A percentile compares a stretch with the other conserved stretches of the same genome.
Evolutionary conservation across 2,888 invertebrate species (phyloP).

Genomic region (Lysandra bellargus): DNA sequence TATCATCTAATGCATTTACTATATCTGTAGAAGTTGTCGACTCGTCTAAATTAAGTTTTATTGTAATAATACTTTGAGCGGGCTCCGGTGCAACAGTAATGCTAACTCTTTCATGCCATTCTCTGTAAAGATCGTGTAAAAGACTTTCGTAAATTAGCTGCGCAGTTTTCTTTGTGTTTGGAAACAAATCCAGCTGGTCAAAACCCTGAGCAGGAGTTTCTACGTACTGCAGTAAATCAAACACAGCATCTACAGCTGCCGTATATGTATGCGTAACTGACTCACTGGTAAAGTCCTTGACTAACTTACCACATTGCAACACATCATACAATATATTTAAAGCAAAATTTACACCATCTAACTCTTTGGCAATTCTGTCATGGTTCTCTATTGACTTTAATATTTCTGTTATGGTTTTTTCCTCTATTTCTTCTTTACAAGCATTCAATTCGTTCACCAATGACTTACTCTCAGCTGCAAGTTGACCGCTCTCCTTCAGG

Average conservation of each 20-base stretch:
- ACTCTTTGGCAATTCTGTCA: constrained; percentile 73
- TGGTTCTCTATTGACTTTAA: constrained; percentile 82
- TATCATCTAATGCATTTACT: constrained; percentile 63
- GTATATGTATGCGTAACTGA: constrained; percentile 58
- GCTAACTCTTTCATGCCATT: constrained; percentile 75
- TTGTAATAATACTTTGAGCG: constrained; percentile 56
- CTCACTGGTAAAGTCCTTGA: constrained; percentile 63
- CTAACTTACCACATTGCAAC: constrained; percentile 57
- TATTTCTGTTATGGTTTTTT: constrained; percentile 82
- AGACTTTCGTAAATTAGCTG: constrained; percentile 68
- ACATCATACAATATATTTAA: constrained; percentile 69
- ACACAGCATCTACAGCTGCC: constrained; percentile 75
- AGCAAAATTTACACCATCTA: constrained; percentile 81
- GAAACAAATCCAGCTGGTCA: constrained; percentile 73
- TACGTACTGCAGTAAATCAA: constrained; percentile 66
- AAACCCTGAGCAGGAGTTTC: constrained; percentile 73
- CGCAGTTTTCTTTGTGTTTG: constrained; percentile 70
- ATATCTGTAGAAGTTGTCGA: constrained; percentile 54
- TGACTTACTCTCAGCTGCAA: constrained; percentile 60
- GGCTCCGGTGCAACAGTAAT: constrained; percentile 55
- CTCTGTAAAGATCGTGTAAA: constrained; percentile 63
- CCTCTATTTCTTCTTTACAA: constrained; percentile 81
- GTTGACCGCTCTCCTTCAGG: constrained; percentile 70
- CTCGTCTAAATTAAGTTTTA: constrained; percentile 62
- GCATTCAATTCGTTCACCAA: constrained; percentile 77